Conservation (phyloP, 2,888 invertebrate species). For the Athetis lepigone region DNA sequence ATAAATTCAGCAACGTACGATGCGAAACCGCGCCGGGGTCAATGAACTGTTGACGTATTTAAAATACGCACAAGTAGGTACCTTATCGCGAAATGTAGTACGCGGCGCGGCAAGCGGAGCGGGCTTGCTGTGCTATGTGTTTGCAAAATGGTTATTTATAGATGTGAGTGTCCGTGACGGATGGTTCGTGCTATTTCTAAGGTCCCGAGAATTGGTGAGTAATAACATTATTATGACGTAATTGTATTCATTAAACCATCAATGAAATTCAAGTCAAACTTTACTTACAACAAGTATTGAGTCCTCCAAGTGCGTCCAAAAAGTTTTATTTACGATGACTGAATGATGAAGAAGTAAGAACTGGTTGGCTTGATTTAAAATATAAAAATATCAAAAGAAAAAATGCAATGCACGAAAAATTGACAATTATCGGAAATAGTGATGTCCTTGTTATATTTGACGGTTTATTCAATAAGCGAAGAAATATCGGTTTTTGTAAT, state of each 20-base stretch:
- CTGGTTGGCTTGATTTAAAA: constrained; percentile 52
- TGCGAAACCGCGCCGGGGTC: constrained; percentile 86
- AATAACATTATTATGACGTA: constrained; percentile 54
- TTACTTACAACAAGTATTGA: constrained; percentile 21
- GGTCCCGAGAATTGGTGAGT: constrained; percentile 75
- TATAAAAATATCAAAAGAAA: constrained; percentile 37
- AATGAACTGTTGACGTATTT: constrained; percentile 90
- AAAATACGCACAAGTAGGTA: constrained; percentile 87
- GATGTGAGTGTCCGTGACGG: constrained; percentile 84
- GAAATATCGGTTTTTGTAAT: constrained; percentile 35
- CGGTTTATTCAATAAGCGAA: constrained; percentile 19
- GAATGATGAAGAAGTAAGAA: constrained; percentile 22
- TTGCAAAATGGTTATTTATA: constrained; percentile 88
- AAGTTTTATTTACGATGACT: constrained; percentile 41
- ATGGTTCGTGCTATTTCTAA: constrained; percentile 83
- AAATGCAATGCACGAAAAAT: too few relatives aligned
- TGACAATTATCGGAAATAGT: constrained; percentile 74
- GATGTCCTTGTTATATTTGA: constrained; percentile 61
- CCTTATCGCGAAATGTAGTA: constrained; percentile 88
- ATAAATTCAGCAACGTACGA: constrained; percentile 87
- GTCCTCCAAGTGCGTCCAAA: constrained; percentile 22
- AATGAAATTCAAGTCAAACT: constrained; percentile 55
- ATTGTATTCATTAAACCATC: constrained; percentile 37
- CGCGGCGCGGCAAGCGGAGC: constrained; percentile 80
- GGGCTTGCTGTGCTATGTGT: constrained; percentile 81